Evolutionary conservation across 2,113 vertebrate genomes (phyloP).

Genomic region (Proteles cristata): DNA sequence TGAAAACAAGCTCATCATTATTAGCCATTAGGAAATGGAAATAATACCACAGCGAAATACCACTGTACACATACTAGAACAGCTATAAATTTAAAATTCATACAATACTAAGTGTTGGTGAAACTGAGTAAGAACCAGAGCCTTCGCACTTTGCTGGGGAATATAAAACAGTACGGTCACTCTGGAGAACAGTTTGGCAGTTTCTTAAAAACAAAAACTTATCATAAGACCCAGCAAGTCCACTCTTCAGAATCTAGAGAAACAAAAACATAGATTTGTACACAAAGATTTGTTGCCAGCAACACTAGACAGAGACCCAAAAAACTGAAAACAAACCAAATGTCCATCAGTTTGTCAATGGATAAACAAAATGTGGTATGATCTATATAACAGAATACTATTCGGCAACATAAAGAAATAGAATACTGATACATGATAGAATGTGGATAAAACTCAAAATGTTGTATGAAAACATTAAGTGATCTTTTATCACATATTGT

Average conservation of each 20-base stretch:
- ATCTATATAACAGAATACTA: neutral
- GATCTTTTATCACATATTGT: neutral
- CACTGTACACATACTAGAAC: neutral
- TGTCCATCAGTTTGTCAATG: neutral
- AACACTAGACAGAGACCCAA: neutral
- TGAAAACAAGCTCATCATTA: neutral
- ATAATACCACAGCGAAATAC: neutral
- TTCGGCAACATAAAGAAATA: neutral
- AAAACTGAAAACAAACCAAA: neutral
- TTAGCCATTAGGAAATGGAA: neutral
- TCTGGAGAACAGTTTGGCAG: neutral
- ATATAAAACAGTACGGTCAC: neutral
- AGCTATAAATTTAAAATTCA: neutral
- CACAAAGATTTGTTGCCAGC: neutral
- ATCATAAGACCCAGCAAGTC: neutral
- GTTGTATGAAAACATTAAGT: neutral
- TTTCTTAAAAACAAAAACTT: neutral
- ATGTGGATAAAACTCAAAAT: neutral
- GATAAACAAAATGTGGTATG: neutral
- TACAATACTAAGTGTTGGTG: neutral
- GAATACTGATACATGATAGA: neutral
- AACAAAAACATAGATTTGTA: neutral
- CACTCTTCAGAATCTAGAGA: neutral
- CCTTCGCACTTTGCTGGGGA: neutral
- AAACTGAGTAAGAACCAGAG: neutral